phyloP scores from a whole-genome alignment of 2,797 vertebrate genomes.

The Carapus acus region DNA sequence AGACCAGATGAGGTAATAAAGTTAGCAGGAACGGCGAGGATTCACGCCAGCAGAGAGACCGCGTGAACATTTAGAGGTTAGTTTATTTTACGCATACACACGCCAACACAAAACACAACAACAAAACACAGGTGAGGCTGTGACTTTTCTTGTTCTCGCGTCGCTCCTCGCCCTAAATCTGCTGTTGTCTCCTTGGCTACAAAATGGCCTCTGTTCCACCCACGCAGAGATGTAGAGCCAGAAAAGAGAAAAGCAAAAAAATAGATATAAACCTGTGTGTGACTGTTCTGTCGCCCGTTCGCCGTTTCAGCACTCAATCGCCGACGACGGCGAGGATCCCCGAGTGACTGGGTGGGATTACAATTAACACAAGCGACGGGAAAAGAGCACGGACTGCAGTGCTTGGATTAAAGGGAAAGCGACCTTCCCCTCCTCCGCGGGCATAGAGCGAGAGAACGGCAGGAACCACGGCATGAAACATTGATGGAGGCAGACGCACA shows the following conservation, averaged over 20 bases:
- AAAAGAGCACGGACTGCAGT: too few species aligned
- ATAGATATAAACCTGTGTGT: too few species aligned
- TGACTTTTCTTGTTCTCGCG: conserved; percentile 15
- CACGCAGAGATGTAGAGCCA: conserved; percentile 13
- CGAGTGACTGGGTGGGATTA: too few species aligned
- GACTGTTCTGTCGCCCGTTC: conserved; percentile 24
- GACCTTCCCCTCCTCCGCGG: too few species aligned
- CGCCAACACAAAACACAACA: conserved; percentile 23
- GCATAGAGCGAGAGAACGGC: conserved; percentile 4
- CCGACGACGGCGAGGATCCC: conserved; percentile 55
- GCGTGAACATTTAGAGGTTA: too few species aligned
- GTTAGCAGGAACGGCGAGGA: conserved; percentile 31
- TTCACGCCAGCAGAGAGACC: too few species aligned
- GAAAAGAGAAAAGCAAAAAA: background rate
- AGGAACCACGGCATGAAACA: conserved; percentile 9
- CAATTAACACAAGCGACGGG: too few species aligned
- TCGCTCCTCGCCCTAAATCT: too few species aligned
- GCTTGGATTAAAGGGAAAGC: too few species aligned
- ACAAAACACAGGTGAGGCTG: conserved; percentile 13
- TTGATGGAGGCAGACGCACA: conserved; percentile 2
- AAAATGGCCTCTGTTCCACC: conserved; percentile 48
- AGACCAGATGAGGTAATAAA: conserved; percentile 56
- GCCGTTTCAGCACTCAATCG: conserved; percentile 58
- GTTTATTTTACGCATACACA: conserved; percentile 25
- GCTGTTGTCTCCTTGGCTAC: conserved; percentile 42